These are phyloP conservation scores for Drosophila fulvimacula DNA, from an alignment of 2,888 invertebrate genomes.

Conservation along the genomic window DNA sequence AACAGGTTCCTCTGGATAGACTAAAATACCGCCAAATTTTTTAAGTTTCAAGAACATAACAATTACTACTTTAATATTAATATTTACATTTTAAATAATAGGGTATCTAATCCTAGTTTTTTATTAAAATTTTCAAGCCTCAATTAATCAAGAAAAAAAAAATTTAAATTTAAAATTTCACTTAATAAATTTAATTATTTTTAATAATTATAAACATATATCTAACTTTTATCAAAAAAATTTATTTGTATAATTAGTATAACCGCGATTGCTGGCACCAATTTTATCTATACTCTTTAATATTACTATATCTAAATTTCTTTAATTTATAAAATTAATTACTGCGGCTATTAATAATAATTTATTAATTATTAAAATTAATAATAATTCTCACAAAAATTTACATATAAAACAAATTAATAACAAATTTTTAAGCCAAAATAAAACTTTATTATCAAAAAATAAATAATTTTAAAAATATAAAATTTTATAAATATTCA, in stretches of 20 bases:
- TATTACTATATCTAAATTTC: slow-evolving; percentile 1
- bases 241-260: too few relatives aligned
- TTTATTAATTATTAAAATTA: neutral
- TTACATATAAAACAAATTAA: neutral
- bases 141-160: neutral
- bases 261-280: too few relatives aligned
- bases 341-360: neutral
- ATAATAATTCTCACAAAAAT: neutral
- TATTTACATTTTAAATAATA: slow-evolving; percentile 1
- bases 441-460: too few relatives aligned
- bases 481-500: too few relatives aligned
- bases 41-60: slow-evolving; percentile 2
- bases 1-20: slow-evolving; percentile 6
- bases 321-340: neutral
- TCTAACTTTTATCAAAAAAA: neutral
- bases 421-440: neutral
- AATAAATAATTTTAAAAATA: too few relatives aligned
- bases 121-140: neutral
- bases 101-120: slow-evolving; percentile 6
- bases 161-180: slow-evolving; percentile 1
- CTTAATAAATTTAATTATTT: neutral
- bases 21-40: slow-evolving; percentile 3
- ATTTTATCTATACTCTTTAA: slow-evolving; percentile 1
- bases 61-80: neutral
- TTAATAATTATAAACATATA: too few relatives aligned